Conservation (phyloP, 1,140 invertebrate species). For the Macrobrachium rosenbergii region DNA sequence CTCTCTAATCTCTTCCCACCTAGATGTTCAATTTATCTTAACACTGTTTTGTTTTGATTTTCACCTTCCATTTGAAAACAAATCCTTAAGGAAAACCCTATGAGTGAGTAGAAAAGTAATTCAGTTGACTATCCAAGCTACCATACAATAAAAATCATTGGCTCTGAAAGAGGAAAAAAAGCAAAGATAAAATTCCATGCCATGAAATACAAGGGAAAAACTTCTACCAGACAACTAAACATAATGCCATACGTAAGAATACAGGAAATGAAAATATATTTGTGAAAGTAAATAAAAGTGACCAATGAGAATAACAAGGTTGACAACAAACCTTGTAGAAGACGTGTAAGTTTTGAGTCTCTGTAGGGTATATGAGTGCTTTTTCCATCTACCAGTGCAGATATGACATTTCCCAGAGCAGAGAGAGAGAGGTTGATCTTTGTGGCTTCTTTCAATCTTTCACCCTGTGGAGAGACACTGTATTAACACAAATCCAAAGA, state of each 20-base stretch:
- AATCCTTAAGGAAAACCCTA: too few species aligned
- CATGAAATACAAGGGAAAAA: too few species aligned
- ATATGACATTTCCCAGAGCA: conserved; percentile 95
- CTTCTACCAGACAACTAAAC: too few species aligned
- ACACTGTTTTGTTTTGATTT: too few species aligned
- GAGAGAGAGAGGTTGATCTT: conserved; percentile 96
- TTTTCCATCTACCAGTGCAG: conserved; percentile 88
- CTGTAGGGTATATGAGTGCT: conserved; percentile 92
- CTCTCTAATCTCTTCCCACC: too few species aligned
- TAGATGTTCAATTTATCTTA: too few species aligned
- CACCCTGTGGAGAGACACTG: conserved; percentile 74
- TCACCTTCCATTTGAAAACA: too few species aligned
- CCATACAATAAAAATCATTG: too few species aligned
- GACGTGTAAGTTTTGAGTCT: conserved; percentile 92
- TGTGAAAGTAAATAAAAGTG: background rate
- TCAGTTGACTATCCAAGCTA: too few species aligned
- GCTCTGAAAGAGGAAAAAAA: too few species aligned
- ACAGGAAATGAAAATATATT: background rate
- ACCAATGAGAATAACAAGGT: conserved; percentile 1
- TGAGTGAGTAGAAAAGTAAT: background rate
- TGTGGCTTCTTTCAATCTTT: conserved; percentile 93
- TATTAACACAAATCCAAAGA: background rate
- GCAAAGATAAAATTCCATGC: too few species aligned
- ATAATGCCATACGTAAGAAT: too few species aligned
- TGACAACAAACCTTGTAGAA: conserved; percentile 79